phyloP scores from a whole-genome alignment of 2,113 vertebrate species.

The Seriola quinqueradiata region DNA sequence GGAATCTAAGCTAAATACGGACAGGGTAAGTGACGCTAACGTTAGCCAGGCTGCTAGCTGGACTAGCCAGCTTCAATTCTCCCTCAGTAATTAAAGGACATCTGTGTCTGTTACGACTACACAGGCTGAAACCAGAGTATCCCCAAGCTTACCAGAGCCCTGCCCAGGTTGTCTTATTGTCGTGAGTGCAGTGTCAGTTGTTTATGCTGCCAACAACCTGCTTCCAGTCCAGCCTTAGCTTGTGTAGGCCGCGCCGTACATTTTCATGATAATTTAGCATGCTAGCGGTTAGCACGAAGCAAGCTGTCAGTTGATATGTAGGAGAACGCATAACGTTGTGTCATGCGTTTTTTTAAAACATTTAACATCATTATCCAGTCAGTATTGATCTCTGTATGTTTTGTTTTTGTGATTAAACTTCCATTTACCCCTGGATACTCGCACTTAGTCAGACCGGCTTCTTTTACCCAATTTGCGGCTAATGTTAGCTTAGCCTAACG shows the following conservation, averaged over 20 bases:
- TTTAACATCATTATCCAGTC: neutral
- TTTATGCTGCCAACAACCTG: conserved; percentile 53
- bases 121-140: conserved; percentile 17
- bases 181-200: conserved; percentile 46
- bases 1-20: conserved; percentile 85
- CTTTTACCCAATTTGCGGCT: conserved; percentile 61
- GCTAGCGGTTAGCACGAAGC: conserved; percentile 61
- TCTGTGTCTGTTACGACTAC: conserved; percentile 15
- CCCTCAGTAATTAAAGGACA: conserved; percentile 46
- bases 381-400: neutral
- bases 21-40: conserved; percentile 84
- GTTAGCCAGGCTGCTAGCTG: conserved; percentile 61
- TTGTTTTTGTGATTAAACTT: neutral
- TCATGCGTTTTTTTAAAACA: neutral
- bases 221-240: conserved; percentile 63
- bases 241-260: conserved; percentile 73
- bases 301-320: conserved; percentile 72
- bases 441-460: conserved; percentile 64
- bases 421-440: neutral
- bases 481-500: conserved; percentile 69
- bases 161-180: conserved; percentile 2
- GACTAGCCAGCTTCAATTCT: conserved; percentile 38
- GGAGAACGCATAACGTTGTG: conserved; percentile 29
- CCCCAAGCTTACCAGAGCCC: neutral
- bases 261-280: conserved; percentile 66